Base-by-base conservation (phyloP, 2,888 invertebrate genomes). In the Lissonota sp. region DNA sequence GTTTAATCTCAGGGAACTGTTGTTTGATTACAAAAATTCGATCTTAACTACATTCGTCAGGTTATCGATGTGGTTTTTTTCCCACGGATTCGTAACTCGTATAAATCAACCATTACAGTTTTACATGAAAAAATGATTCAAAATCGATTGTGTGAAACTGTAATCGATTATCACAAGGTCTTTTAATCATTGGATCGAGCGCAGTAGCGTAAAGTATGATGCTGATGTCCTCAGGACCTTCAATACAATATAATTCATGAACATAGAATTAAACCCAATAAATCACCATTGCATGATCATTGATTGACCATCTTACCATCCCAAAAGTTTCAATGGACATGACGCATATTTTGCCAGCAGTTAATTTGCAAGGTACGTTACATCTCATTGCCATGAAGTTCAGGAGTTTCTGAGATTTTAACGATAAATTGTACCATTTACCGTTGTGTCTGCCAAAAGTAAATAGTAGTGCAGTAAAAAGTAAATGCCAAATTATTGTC, bases 241-340 rank as follows among this genome's bases (percentile, higher is more conserved):
- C 26, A 16, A 64, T 10, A 26, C 49, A 44, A 1, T n/a, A n/a
- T 1, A n/a, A 10, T 6, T 4, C 8, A 39, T 14, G 5, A 40
- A 14, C 14, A 51, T n/a, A 12, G 12, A 51, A 12, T 12, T 12
- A 51, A 51, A 0, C 10, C n/a, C 6, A 51, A 12, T 0, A 51
- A 1, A 51, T n/a, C n/a, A n/a, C n/a, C n/a, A n/a, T n/a, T 44
- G n/a, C n/a, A n/a, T n/a, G n/a, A n/a, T n/a, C n/a, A n/a, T n/a
- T n/a, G n/a, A n/a, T n/a, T n/a, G n/a, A n/a, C n/a, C n/a, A 4
- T 57, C 75, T 75, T 12, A 76, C 75, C 69, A 40, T 37, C 1
- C 16, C 67, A 39, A 60, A 76, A 67, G 69, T 76, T 76, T 69
- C 62, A 8, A 76, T n/a, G 6, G 62, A 67, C 53, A 76, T 53